These are phyloP conservation scores for Volucella bombylans DNA, from an alignment of 2,888 invertebrate species.

Conservation along the genomic window DNA sequence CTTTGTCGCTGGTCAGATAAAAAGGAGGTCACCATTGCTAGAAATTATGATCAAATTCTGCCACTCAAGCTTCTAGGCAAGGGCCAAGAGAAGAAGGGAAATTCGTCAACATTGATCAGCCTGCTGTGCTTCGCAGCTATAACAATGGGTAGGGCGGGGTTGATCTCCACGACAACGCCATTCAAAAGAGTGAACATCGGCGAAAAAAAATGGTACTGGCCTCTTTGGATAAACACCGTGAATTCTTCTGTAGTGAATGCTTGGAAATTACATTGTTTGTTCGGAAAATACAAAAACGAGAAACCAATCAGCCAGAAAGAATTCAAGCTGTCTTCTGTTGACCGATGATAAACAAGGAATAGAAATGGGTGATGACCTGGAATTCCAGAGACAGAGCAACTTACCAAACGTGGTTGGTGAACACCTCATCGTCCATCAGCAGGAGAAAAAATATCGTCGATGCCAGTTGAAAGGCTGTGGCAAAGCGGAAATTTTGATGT, in stretches of 20 bases:
- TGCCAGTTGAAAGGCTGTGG: constrained; percentile 9
- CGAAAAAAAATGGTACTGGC: not conserved
- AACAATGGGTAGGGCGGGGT: constrained; percentile 6
- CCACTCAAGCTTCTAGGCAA: constrained; percentile 15
- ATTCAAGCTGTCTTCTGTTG: constrained; percentile 5
- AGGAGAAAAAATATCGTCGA: constrained; percentile 12
- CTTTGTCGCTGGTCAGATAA: constrained; percentile 13
- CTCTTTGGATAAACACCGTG: not conserved
- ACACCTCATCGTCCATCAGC: constrained; percentile 16
- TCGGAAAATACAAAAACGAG: not conserved
- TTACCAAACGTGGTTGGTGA: constrained; percentile 10
- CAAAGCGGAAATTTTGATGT: not conserved
- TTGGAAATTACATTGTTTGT: not conserved
- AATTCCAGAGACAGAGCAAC: constrained; percentile 1
- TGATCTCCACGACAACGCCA: too few relatives aligned
- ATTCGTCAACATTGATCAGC: constrained; percentile 12
- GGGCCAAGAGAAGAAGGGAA: constrained; percentile 12
- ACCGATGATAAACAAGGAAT: constrained; percentile 12
- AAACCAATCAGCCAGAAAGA: constrained; percentile 15
- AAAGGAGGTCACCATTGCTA: constrained; percentile 5
- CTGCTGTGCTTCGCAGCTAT: constrained; percentile 8
- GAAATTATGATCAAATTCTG: constrained; percentile 16
- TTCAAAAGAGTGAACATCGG: too few relatives aligned
- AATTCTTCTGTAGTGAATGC: not conserved
- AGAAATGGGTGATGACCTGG: constrained; percentile 4